phyloP scores from a whole-genome alignment of 2,113 vertebrate species.

The Bambusicola thoracicus region DNA sequence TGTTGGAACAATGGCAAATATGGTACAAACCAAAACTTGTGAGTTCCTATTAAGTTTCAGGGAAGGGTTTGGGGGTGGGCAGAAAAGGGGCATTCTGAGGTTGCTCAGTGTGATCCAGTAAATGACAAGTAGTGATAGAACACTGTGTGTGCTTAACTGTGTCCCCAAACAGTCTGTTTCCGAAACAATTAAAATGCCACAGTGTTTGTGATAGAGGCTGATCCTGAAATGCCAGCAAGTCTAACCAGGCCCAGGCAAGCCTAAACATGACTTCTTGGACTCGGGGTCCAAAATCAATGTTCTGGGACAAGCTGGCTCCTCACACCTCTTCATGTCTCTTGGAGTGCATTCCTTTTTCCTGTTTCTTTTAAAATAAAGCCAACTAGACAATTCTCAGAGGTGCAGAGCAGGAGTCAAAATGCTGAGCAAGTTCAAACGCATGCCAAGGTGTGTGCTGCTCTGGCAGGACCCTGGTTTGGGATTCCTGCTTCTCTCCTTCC shows the following conservation, averaged over 20 bases:
- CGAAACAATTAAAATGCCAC: background rate
- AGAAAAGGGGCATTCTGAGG: background rate
- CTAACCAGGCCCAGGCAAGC: background rate
- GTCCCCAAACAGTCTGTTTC: background rate
- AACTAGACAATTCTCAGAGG: conserved; percentile 4
- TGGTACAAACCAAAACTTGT: background rate
- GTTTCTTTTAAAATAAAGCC: conserved; percentile 34
- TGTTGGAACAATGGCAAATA: background rate
- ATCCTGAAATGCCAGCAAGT: background rate
- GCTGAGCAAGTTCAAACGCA: conserved; percentile 31
- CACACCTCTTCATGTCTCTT: conserved; percentile 9
- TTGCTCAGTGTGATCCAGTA: background rate
- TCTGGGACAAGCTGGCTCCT: conserved; percentile 32
- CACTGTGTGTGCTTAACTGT: background rate
- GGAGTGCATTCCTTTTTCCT: background rate
- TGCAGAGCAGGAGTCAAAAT: conserved; percentile 23
- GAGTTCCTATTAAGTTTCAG: background rate
- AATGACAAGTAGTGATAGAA: background rate
- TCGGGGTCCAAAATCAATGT: background rate
- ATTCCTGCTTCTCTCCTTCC: background rate
- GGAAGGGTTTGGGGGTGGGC: background rate
- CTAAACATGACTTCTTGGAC: background rate
- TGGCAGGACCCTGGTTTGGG: background rate
- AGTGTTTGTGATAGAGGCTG: background rate
- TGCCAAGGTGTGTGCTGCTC: conserved; percentile 46